Conservation (phyloP, 2,113 vertebrate genomes). For the Sciurus niger region DNA sequence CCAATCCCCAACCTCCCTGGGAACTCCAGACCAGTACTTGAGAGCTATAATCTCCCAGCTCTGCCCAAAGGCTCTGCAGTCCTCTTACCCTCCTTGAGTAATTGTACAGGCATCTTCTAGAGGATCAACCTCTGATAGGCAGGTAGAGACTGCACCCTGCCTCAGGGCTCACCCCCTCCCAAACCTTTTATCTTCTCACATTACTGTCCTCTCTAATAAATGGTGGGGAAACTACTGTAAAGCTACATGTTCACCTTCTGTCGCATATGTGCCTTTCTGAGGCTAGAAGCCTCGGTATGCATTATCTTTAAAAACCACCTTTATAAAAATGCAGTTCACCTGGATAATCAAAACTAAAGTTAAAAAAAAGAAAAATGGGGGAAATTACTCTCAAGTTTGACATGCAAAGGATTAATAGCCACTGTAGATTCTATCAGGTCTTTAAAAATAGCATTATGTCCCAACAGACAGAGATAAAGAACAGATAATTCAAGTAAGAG, state of each 20-base stretch:
- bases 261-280: not conserved
- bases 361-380: not conserved
- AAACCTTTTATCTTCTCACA: not conserved
- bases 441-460: not conserved
- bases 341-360: slow-evolving; percentile 24
- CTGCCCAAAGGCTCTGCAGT: not conserved
- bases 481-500: slow-evolving; percentile 1
- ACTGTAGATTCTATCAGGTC: not conserved
- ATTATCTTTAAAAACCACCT: not conserved
- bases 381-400: not conserved
- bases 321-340: slow-evolving; percentile 9
- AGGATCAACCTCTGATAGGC: not conserved
- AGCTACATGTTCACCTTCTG: not conserved
- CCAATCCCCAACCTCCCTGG: not conserved
- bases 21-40: not conserved
- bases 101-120: not conserved
- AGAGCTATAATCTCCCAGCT: not conserved
- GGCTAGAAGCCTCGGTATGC: not conserved
- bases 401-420: not conserved
- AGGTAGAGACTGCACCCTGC: not conserved
- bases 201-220: slow-evolving; percentile 13
- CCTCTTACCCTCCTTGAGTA: rapidly evolving
- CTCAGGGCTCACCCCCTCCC: too few relatives aligned
- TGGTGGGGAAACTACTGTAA: not conserved
- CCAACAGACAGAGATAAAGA: not conserved